Evolutionary conservation across 2,797 vertebrate species (phyloP).

Genomic region (Enteromius argenteus): DNA sequence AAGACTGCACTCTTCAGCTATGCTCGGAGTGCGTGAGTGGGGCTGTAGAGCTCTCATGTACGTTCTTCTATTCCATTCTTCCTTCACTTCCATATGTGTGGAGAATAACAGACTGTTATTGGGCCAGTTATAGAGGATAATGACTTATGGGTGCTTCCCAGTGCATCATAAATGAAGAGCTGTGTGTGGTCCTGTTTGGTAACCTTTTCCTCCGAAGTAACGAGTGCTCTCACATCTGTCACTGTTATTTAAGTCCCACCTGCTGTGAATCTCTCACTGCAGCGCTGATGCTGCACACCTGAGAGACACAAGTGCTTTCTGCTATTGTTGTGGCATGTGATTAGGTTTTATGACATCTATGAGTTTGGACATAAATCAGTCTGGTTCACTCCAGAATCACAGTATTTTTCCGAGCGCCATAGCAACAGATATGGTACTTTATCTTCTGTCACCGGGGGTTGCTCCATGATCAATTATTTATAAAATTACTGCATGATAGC

Average conservation of each 20-base stretch:
- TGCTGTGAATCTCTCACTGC: slow-evolving; percentile 7
- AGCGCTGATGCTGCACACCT: slow-evolving; percentile 5
- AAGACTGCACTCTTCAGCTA: not conserved
- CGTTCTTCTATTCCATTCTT: not conserved
- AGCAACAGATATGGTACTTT: slow-evolving; percentile 40
- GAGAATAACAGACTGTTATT: not conserved
- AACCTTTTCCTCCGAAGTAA: slow-evolving; percentile 26
- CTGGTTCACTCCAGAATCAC: not conserved
- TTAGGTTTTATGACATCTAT: slow-evolving; percentile 39
- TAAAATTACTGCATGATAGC: slow-evolving; percentile 44
- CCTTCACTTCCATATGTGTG: not conserved
- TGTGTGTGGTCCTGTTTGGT: slow-evolving; percentile 11
- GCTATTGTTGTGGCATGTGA: slow-evolving; percentile 15
- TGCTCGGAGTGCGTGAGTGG: not conserved
- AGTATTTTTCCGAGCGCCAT: slow-evolving; percentile 34
- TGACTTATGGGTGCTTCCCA: slow-evolving; percentile 1
- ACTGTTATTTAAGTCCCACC: slow-evolving; percentile 32
- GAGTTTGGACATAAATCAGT: slow-evolving; percentile 37
- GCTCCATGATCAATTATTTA: slow-evolving; percentile 57
- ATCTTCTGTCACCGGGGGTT: slow-evolving; percentile 42
- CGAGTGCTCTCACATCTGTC: slow-evolving; percentile 28
- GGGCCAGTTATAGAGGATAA: not conserved
- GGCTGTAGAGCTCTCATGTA: not conserved
- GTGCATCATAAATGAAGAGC: slow-evolving; percentile 20
- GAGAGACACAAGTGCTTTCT: slow-evolving; percentile 19